These are phyloP conservation scores for Nomia melanderi DNA, from an alignment of 1,140 invertebrate species.

Conservation along the genomic window DNA sequence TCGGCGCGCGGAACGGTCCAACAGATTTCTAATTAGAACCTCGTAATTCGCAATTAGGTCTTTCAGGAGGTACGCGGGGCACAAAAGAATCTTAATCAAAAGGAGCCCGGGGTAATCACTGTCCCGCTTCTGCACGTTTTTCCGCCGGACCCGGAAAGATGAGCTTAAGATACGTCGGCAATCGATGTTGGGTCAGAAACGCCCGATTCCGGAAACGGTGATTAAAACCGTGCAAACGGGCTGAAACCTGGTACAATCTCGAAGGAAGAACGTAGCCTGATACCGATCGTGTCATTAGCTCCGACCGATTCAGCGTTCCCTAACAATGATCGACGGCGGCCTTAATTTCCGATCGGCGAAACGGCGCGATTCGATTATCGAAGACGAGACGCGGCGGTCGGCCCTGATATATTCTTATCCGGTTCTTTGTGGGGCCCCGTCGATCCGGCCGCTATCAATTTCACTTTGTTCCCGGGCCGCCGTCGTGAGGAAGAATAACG, in stretches of 20 bases:
- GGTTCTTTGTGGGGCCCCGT: constrained; percentile 4
- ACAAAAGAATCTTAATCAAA: constrained; percentile 2
- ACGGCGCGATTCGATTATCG: constrained; percentile 18
- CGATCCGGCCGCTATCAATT: constrained; percentile 31
- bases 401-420: background rate
- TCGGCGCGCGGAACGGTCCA: background rate
- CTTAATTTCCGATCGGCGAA: constrained; percentile 30
- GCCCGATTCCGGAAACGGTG: background rate
- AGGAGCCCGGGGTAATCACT: background rate
- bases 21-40: background rate
- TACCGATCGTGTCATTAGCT: constrained; percentile 1
- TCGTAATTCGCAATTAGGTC: background rate
- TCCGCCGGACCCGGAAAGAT: background rate
- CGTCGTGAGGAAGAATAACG: background rate
- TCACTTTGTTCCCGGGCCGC: constrained; percentile 33
- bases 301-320: background rate
- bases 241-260: background rate
- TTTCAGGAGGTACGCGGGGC: background rate
- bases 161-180: background rate
- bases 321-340: constrained; percentile 38
- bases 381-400: constrained; percentile 4
- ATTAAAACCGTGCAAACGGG: background rate
- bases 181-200: background rate
- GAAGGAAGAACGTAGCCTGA: background rate
- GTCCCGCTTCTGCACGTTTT: background rate